Evolutionary conservation across 1,140 invertebrate genomes (phyloP).

Genomic region (Bilobella aurantiaca): DNA sequence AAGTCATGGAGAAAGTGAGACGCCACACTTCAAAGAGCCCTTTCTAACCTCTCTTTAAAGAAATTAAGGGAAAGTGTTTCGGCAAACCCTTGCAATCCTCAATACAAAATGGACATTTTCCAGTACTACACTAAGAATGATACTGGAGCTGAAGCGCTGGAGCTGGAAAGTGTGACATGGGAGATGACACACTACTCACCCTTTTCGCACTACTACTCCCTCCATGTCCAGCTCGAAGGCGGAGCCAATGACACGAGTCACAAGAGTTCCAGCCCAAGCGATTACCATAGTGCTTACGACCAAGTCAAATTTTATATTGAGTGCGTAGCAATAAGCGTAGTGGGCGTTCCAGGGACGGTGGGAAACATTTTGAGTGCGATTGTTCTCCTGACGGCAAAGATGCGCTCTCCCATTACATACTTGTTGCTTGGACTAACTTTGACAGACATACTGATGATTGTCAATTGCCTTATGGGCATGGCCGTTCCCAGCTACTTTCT

Average conservation of each 20-base stretch:
- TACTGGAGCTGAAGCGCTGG: neutral
- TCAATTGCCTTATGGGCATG: neutral
- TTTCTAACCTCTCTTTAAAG: too few species aligned
- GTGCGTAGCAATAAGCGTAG: slow-evolving; percentile 26
- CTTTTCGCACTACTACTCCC: neutral
- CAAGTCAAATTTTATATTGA: neutral
- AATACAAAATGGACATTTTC: neutral
- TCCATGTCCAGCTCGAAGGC: neutral
- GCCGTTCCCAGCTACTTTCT: slow-evolving; percentile 1
- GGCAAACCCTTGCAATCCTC: too few species aligned
- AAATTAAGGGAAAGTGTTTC: too few species aligned
- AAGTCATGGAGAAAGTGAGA: neutral
- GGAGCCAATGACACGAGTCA: neutral
- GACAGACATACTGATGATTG: slow-evolving; percentile 4
- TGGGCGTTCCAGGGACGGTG: slow-evolving; percentile 1
- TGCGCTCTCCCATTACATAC: slow-evolving; percentile 12
- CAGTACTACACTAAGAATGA: neutral
- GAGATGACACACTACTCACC: neutral
- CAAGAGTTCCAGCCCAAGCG: neutral
- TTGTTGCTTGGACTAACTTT: slow-evolving; percentile 12
- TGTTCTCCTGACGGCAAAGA: slow-evolving; percentile 5
- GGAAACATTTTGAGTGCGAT: slow-evolving; percentile 15
- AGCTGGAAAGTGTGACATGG: neutral
- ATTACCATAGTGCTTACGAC: neutral
- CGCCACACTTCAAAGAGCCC: too few species aligned